phyloP scores from a whole-genome alignment of 1,140 invertebrate genomes.

The Pteromalus puparum region DNA sequence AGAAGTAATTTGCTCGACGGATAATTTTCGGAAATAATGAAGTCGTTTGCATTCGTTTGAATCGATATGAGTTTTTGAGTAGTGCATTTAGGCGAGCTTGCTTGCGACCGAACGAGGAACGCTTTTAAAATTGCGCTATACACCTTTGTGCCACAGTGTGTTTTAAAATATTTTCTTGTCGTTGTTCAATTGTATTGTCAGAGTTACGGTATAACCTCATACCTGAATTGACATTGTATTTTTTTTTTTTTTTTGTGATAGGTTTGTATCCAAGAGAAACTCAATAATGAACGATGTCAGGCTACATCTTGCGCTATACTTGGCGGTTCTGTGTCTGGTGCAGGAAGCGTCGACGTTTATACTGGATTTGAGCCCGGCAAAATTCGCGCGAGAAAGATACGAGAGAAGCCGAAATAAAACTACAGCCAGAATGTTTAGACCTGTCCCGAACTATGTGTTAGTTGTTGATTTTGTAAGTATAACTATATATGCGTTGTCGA shows the following conservation, averaged over 20 bases:
- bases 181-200: no score
- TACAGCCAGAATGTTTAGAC: not conserved
- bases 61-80: no score
- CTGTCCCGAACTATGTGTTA: not conserved
- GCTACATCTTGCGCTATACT: not conserved
- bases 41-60: no score
- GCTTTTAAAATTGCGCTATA: no score
- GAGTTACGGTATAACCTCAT: no score
- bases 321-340: not conserved
- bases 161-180: no score
- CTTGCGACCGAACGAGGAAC: no score
- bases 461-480: conserved; percentile 43
- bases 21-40: no score
- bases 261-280: not conserved
- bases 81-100: no score
- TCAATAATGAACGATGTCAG: conserved; percentile 36
- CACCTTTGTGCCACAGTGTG: no score
- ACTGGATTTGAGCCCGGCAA: not conserved
- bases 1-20: no score
- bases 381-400: conserved; percentile 23
- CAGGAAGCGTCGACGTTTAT: not conserved
- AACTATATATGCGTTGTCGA: not conserved
- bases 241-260: not conserved
- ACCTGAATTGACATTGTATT: no score
- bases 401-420: conserved; percentile 23